These are phyloP conservation scores for Onychomys leucogaster DNA, from an alignment of 2,797 vertebrate genomes.

Conservation along the genomic window DNA sequence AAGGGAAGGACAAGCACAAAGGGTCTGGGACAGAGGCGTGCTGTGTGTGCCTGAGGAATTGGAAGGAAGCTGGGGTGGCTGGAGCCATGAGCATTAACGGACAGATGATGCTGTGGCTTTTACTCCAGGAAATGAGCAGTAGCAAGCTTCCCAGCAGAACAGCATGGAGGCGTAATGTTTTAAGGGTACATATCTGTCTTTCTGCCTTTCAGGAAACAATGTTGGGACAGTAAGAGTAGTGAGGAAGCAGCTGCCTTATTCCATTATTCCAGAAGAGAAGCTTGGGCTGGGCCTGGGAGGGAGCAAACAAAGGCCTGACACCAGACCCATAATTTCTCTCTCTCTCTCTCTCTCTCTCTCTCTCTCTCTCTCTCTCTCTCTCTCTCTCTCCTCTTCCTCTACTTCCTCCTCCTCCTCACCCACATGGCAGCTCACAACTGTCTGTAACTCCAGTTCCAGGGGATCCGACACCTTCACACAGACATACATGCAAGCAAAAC, in stretches of 20 bases:
- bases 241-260: neutral
- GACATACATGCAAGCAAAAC: neutral
- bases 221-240: too few species aligned
- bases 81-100: neutral
- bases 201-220: neutral
- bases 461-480: neutral
- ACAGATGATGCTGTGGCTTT: neutral
- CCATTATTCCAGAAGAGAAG: too few species aligned
- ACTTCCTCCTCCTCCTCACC: neutral
- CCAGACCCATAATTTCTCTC: rapidly evolving
- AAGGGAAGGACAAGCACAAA: neutral
- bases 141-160: neutral
- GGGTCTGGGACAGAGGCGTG: neutral
- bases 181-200: neutral
- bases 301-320: neutral
- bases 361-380: too few species aligned
- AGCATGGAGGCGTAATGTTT: neutral
- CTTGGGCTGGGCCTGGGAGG: neutral
- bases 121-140: neutral
- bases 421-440: neutral
- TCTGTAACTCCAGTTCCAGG: neutral
- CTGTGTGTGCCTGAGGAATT: neutral
- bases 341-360: neutral
- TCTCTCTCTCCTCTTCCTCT: neutral
- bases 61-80: neutral